phyloP scores from a whole-genome alignment of 1,140 invertebrate genomes.

The Lanistes nyassanus region DNA sequence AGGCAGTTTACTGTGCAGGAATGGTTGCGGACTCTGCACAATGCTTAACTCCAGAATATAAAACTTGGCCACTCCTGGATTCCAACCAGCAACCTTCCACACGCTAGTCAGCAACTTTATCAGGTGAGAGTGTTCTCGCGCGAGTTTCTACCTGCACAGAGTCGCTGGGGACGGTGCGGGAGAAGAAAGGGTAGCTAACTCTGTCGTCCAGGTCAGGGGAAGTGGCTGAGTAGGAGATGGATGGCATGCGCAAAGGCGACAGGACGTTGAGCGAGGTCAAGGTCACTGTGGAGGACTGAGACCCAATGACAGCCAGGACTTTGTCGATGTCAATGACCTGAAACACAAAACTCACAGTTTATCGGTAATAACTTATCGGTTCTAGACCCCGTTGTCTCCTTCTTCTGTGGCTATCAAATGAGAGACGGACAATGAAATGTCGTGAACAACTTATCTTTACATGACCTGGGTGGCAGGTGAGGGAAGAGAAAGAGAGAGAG shows the following conservation, averaged over 20 bases:
- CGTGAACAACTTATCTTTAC: too few species aligned
- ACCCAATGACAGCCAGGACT: conserved; percentile 45
- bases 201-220: conserved; percentile 44
- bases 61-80: too few species aligned
- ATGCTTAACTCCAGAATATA: too few species aligned
- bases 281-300: conserved; percentile 46
- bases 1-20: too few species aligned
- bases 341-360: too few species aligned
- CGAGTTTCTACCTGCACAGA: conserved; percentile 44
- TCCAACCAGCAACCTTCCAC: too few species aligned
- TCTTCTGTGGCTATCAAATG: neutral
- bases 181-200: conserved; percentile 44
- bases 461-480: too few species aligned
- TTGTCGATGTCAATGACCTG: conserved; percentile 36
- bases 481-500: too few species aligned
- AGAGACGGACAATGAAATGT: neutral
- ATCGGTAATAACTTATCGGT: neutral
- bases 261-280: conserved; percentile 38
- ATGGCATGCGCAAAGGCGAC: conserved; percentile 39
- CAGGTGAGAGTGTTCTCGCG: too few species aligned
- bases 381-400: neutral
- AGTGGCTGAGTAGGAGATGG: conserved; percentile 48
- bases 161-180: conserved; percentile 49
- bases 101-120: too few species aligned
- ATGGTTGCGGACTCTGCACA: too few species aligned